These are phyloP conservation scores for Amphipoea oculea DNA, from an alignment of 2,888 invertebrate species.

Conservation along the genomic window DNA sequence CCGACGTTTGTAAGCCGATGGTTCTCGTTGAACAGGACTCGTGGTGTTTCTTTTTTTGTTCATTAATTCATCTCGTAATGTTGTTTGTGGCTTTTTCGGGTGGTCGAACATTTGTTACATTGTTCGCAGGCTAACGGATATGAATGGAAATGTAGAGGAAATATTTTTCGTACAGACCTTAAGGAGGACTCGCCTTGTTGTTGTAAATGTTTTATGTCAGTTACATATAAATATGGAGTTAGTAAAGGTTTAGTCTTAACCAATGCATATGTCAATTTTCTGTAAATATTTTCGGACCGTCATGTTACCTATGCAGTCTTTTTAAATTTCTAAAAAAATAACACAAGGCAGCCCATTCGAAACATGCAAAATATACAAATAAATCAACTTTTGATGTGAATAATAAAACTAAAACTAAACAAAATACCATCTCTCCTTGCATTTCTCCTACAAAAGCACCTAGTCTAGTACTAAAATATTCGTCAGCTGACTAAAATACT, in stretches of 20 bases:
- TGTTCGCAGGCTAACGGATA: slow-evolving; percentile 37
- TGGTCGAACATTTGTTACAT: slow-evolving; percentile 58
- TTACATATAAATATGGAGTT: slow-evolving; percentile 20
- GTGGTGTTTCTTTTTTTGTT: slow-evolving; percentile 60
- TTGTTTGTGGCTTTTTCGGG: slow-evolving; percentile 60
- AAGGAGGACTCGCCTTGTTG: slow-evolving; percentile 15
- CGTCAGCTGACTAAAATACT: slow-evolving; percentile 60
- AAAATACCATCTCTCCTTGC: slow-evolving; percentile 15
- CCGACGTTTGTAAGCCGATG: slow-evolving; percentile 55
- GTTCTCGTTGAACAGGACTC: slow-evolving; percentile 48
- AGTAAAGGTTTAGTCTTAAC: not conserved
- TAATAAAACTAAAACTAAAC: not conserved
- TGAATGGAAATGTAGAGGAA: slow-evolving; percentile 35
- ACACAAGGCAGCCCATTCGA: not conserved
- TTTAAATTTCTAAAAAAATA: not conserved
- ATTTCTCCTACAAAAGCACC: slow-evolving; percentile 44
- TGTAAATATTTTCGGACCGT: not conserved
- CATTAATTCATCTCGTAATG: slow-evolving; percentile 60
- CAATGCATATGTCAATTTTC: not conserved
- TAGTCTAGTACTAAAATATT: slow-evolving; percentile 58
- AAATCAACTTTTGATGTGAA: not conserved
- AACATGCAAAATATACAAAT: not conserved
- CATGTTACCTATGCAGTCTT: not conserved
- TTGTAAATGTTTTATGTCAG: slow-evolving; percentile 34
- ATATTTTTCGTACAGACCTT: slow-evolving; percentile 32